Evolutionary conservation across 2,113 vertebrate genomes (phyloP).

Genomic region (Pipa parva): DNA sequence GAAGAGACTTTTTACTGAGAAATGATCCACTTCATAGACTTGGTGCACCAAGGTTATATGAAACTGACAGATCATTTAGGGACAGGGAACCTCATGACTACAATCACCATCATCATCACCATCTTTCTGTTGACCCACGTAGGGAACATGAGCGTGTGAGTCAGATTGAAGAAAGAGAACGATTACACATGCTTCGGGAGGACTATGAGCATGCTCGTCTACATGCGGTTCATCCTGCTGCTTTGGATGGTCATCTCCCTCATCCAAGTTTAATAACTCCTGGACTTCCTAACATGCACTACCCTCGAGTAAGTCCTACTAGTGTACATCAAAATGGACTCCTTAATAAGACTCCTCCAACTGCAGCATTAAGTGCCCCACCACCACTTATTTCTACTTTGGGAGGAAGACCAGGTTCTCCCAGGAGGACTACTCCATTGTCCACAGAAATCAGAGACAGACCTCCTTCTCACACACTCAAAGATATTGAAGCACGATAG

Average conservation of each 20-base stretch:
- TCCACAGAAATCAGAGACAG: constrained; percentile 87
- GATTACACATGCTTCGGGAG: constrained; percentile 86
- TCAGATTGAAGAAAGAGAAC: constrained; percentile 82
- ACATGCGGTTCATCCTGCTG: constrained; percentile 79
- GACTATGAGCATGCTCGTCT: constrained; percentile 89
- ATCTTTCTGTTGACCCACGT: constrained; percentile 81
- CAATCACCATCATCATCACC: constrained; percentile 76
- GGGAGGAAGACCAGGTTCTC: constrained; percentile 81
- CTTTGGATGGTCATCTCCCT: constrained; percentile 83
- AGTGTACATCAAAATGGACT: constrained; percentile 84
- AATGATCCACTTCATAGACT: constrained; percentile 87
- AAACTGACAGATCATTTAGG: constrained; percentile 85
- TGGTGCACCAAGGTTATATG: constrained; percentile 76
- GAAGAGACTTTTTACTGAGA: constrained; percentile 80
- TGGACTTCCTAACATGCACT: constrained; percentile 93
- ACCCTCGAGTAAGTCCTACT: constrained; percentile 84
- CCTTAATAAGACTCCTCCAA: constrained; percentile 89
- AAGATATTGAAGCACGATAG: constrained; percentile 96
- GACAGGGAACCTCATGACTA: constrained; percentile 92
- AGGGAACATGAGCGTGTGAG: constrained; percentile 80
- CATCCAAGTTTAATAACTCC: constrained; percentile 81
- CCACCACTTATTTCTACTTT: constrained; percentile 90
- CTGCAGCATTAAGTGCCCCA: constrained; percentile 88
- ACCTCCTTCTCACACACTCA: constrained; percentile 82
- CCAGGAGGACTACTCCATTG: constrained; percentile 91